phyloP scores from a whole-genome alignment of 1,140 invertebrate species.

The Diorhabda sublineata region DNA sequence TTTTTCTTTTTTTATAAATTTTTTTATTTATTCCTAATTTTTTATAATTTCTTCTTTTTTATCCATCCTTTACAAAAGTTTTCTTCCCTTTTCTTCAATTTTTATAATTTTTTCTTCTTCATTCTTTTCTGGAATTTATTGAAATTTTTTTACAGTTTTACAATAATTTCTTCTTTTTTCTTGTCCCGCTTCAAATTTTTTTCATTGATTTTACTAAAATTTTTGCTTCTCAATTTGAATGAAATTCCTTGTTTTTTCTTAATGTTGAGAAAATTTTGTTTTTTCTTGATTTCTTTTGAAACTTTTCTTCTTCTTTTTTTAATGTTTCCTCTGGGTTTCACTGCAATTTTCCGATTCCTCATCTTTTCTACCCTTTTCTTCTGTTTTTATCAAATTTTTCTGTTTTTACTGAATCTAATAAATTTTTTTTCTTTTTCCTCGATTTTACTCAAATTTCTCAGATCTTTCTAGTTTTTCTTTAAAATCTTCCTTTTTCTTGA shows the following conservation, averaged over 20 bases:
- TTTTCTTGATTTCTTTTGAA: background rate
- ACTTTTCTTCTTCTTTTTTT: too few relatives aligned
- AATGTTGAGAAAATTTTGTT: background rate
- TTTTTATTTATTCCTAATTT: too few relatives aligned
- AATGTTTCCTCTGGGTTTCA: conserved; percentile 29
- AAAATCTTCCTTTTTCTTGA: background rate
- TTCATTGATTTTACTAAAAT: conserved; percentile 29
- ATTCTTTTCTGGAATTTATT: background rate
- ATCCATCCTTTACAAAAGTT: too few relatives aligned
- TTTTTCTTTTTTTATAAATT: conserved; percentile 36
- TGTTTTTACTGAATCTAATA: conserved; percentile 21
- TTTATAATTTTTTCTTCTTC: background rate
- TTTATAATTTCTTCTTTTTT: too few relatives aligned
- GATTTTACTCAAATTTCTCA: conserved; percentile 7
- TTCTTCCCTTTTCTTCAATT: too few relatives aligned
- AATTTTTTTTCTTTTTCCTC: too few relatives aligned
- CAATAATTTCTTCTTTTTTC: conserved; percentile 38
- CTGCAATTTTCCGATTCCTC: background rate
- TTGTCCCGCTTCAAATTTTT: conserved; percentile 36
- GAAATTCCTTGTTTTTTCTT: too few relatives aligned
- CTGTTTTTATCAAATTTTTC: conserved; percentile 37
- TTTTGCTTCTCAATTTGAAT: too few relatives aligned
- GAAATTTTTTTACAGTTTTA: background rate
- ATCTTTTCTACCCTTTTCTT: conserved; percentile 39
- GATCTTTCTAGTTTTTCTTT: conserved; percentile 36